Conservation (phyloP, 1,140 invertebrate genomes). For the Ceratina japonica region DNA sequence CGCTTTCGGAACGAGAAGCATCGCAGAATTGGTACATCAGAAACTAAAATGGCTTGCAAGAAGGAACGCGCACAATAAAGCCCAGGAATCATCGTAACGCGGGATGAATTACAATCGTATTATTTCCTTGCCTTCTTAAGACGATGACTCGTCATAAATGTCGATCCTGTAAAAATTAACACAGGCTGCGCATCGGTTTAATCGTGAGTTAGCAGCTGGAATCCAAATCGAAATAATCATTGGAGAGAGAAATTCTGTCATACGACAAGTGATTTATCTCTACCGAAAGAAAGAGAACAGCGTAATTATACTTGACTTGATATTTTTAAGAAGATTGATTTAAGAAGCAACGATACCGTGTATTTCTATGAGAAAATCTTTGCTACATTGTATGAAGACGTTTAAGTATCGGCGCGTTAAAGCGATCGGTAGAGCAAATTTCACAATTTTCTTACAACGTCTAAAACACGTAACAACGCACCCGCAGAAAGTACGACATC, state of each 20-base stretch:
- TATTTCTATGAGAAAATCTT: slow-evolving; percentile 1
- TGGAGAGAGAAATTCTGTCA: not conserved
- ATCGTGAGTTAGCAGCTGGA: too few relatives aligned
- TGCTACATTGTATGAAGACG: too few relatives aligned
- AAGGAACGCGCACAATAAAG: slow-evolving; percentile 6
- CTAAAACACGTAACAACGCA: not conserved
- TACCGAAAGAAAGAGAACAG: not conserved
- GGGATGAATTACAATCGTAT: slow-evolving; percentile 26
- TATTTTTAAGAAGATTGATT: slow-evolving; percentile 19
- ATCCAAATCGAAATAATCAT: too few relatives aligned
- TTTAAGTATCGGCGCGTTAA: too few relatives aligned
- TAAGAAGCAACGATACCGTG: slow-evolving; percentile 24
- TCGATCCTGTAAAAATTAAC: not conserved
- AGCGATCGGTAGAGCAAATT: not conserved
- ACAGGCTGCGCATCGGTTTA: too few relatives aligned
- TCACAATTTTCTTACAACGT: not conserved
- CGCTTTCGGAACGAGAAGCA: not conserved
- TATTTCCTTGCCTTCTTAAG: slow-evolving; percentile 16
- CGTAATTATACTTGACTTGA: slow-evolving; percentile 18
- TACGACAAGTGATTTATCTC: not conserved
- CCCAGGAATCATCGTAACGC: slow-evolving; percentile 15
- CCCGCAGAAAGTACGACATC: not conserved
- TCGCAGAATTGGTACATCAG: not conserved
- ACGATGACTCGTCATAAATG: slow-evolving; percentile 27
- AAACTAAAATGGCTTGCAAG: slow-evolving; percentile 10